Base-by-base conservation (phyloP, 2,113 vertebrate species). In the Tetrao urogallus region DNA sequence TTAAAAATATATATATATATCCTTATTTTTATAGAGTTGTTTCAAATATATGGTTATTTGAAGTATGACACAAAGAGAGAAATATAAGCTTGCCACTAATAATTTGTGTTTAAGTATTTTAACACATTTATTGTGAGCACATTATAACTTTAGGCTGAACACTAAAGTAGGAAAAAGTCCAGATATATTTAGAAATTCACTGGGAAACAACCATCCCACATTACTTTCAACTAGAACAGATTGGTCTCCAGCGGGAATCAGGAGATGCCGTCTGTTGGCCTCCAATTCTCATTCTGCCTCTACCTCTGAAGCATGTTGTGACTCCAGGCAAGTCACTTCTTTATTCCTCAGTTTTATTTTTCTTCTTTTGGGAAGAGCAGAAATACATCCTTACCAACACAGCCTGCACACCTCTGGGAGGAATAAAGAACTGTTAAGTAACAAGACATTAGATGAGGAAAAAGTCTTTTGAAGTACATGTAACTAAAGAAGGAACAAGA, bases 381-480 rank as follows among this genome's bases (percentile, higher is more conserved):
- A 16, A 74, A 5, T 40, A 64, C 18, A 8, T 74, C 88, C 85
- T 76, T 93, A 73, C 63, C 13, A 7, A 88, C 61, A 76, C 5
- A 74, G 42, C 45, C 61, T 65, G n/a, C 18, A 0, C n/a, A 72
- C 30, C 65, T 92, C 76, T 78, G 69, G 38, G 19, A 88, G 40
- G 54, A 85, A 93, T 47, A 92, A 85, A 79, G 43, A 89, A 75
- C n/a, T 11, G 5, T 84, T 90, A 94, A 88, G 27, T n/a, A 92
- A 83, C 60, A 89, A 50, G 74, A 84, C 58, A 73, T 45, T 6
- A 73, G 58, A 65, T 57, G 34, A 89, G 42, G 67, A 27, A 70
- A 90, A 21, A 87, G 60, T 43, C 50, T 66, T 94, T 80, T 89
- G 24, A 92, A 88, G 34, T 61, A n/a, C n/a, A n/a, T 27, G 30